phyloP scores from a whole-genome alignment of 2,113 vertebrate species.

The Himantopus leucocephalus region DNA sequence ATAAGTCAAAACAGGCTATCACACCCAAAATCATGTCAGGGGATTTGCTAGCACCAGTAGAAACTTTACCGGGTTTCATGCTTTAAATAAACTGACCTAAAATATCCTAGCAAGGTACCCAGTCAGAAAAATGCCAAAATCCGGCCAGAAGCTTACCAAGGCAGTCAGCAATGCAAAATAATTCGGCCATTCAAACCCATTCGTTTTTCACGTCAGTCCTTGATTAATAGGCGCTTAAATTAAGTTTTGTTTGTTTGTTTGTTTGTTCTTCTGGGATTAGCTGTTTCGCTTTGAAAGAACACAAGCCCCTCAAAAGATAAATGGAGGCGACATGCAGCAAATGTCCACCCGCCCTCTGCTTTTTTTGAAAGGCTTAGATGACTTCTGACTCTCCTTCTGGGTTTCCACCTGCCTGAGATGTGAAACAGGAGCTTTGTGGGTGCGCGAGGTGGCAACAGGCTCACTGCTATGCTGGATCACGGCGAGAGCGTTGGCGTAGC shows the following conservation, averaged over 20 bases:
- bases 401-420: neutral
- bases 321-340: neutral
- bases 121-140: neutral
- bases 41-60: neutral
- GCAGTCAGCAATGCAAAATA: neutral
- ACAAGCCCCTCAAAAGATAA: neutral
- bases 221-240: slow-evolving; percentile 6
- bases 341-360: neutral
- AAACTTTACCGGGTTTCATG: neutral
- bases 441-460: accelerated
- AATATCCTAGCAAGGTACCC: neutral
- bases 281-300: neutral
- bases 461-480: neutral
- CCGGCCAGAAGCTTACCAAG: neutral
- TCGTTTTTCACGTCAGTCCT: neutral
- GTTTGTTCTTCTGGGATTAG: slow-evolving; percentile 18
- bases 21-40: neutral
- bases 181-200: neutral
- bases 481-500: accelerated
- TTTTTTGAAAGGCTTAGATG: neutral
- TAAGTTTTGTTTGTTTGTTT: neutral
- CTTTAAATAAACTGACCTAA: slow-evolving; percentile 20
- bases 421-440: neutral
- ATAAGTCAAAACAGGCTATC: slow-evolving; percentile 21
- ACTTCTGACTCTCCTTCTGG: neutral